A percentile compares a stretch with the other conserved stretches of the same genome.
Conservation (phyloP, 2,113 vertebrate genomes). For the Neogale vison region DNA sequence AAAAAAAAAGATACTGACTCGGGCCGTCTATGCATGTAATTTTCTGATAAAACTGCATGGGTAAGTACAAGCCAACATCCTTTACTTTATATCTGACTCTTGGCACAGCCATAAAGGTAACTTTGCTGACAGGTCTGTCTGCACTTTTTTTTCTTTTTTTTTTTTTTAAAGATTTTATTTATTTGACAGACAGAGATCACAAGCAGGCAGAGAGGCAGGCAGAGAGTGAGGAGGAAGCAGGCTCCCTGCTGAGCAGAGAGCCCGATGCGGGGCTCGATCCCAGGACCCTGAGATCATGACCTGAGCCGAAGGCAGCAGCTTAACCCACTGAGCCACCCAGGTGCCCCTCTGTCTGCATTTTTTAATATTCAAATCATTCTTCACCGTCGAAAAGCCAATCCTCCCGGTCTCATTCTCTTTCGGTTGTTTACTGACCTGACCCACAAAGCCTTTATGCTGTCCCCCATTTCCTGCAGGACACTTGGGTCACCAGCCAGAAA, state of each 20-base stretch:
- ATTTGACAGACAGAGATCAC: too few relatives aligned
- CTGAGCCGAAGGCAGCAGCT: too few relatives aligned
- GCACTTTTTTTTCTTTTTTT: too few relatives aligned
- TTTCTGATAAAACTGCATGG: not conserved
- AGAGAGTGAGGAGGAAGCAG: too few relatives aligned
- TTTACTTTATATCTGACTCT: not conserved
- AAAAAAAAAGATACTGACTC: not conserved
- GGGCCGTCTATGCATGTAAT: not conserved
- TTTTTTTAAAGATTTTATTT: too few relatives aligned
- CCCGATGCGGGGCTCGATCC: too few relatives aligned
- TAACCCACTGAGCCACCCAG: too few relatives aligned
- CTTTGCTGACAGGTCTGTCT: not conserved
- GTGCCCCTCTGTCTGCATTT: not conserved
- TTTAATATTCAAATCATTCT: constrained; percentile 45
- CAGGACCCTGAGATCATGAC: too few relatives aligned
- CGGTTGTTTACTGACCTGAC: constrained; percentile 4
- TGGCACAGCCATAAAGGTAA: not conserved
- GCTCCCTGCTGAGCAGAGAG: too few relatives aligned
- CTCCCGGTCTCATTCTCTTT: constrained; percentile 38
- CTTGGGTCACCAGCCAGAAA: not conserved
- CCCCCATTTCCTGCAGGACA: not conserved
- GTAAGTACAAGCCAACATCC: not conserved
- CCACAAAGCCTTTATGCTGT: not conserved
- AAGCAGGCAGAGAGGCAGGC: too few relatives aligned
- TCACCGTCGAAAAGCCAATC: not conserved